These are phyloP conservation scores for Paracanthobrama guichenoti DNA, from an alignment of 2,113 vertebrate genomes.

Conservation along the genomic window DNA sequence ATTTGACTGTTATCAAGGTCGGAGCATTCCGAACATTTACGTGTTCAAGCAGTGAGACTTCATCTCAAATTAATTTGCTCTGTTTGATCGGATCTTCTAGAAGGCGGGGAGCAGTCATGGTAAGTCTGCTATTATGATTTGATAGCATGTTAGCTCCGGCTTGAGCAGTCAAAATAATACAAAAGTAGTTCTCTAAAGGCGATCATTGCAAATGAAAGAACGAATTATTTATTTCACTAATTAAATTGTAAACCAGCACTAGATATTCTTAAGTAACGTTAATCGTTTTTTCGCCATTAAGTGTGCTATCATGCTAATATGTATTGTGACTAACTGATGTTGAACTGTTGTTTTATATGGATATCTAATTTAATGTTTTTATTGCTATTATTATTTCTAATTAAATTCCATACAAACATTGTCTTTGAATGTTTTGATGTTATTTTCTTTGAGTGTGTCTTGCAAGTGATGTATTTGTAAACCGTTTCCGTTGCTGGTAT, in stretches of 20 bases:
- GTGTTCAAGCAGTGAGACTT: not conserved
- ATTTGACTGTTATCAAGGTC: not conserved
- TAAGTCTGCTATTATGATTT: constrained; percentile 15
- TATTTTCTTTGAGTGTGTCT: not conserved
- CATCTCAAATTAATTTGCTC: not conserved
- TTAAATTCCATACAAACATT: not conserved
- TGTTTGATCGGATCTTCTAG: not conserved
- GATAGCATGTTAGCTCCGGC: constrained; percentile 10
- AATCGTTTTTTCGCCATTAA: too few relatives aligned
- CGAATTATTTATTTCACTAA: not conserved
- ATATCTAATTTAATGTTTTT: not conserved
- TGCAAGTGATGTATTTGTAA: not conserved
- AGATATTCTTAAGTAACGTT: too few relatives aligned
- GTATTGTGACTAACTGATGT: not conserved
- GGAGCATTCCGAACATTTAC: not conserved
- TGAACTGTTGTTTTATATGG: not conserved
- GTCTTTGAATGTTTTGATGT: not conserved
- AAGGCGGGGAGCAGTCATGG: not conserved
- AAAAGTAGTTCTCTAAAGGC: not conserved
- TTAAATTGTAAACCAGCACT: not conserved
- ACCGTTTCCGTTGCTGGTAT: not conserved
- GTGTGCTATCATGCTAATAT: not conserved
- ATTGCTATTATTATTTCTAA: not conserved
- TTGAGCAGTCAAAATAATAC: not conserved
- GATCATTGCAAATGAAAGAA: not conserved